Evolutionary conservation across 2,113 vertebrate species (phyloP), one percentile per base, ranked within the genome.

Genomic region (Osmerus eperlanus): DNA sequence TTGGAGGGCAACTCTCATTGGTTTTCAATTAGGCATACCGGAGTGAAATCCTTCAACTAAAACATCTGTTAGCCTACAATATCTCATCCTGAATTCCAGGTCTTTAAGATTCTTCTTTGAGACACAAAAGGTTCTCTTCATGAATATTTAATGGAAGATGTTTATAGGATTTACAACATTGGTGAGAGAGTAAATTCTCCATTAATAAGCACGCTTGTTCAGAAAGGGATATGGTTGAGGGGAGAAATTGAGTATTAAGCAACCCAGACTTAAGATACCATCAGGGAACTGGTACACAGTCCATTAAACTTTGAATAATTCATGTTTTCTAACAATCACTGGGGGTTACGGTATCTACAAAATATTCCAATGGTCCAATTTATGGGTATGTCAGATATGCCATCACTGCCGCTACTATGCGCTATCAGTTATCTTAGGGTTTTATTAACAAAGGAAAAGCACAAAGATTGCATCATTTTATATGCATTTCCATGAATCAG

Each of bases 291-390:
- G 84, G 84, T 90, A 83, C 87, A 87, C 84, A 89, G 79, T 83
- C 85, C 88, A 89, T 89, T 89, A 88, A 89, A 86, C 84, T 85
- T 88, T 88, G 82, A 89, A 88, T 87, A 88, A 90, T 90, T 87
- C 87, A 90, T 80, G 75, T 60, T 72, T 85, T 78, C 70, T 70
- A 66, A 69, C 75, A 80, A 67, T 67, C 83, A 83, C 86, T 32
- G 81, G 89, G 85, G 84, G 86, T 83, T 83, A 85, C 76, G 85
- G 81, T 84, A 81, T 86, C 83, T 83, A 86, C 85, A 80, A 87
- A 80, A 84, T 85, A 79, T 60, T 3, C 21, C 13, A 23, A 60
- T 60, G 58, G 19, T 60, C 19, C 58, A 23, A 14, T 60, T 60
- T 62, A 15, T 62, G 4, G 28, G 5, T 28, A 15, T 62, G 60